Base-by-base conservation (phyloP, 2,113 vertebrate species). In the Gymnocephalus cernua region DNA sequence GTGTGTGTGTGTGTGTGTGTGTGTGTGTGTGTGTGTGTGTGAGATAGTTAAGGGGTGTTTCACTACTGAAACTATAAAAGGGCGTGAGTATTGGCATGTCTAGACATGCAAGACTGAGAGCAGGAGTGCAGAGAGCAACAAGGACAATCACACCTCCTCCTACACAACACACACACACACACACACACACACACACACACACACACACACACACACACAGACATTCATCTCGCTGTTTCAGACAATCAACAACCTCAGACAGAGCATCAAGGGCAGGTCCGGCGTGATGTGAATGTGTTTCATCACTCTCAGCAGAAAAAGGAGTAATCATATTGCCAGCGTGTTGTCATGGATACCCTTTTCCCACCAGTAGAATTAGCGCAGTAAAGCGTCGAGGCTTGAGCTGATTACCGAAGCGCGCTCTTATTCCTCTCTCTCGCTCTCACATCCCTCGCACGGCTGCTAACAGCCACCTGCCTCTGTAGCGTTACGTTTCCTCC, bases 331-430 rank as follows among this genome's bases (percentile, higher is more conserved):
- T 89, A 89, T 90, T 88, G 88, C 88, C 50, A 58, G 72, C 72
- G 63, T 77, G 93, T 94, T 94, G 93, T 91, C 93, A 94, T 93
- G 92, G 92, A 90, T 91, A 94, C 92, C 3, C 82, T 25, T 68
- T 81, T 83, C 90, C 83, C 80, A 70, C 69, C 35, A 25, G 79
- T 85, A 81, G 90, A 93, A 91, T 92, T 92, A 90, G 87, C 44
- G 79, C 90, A 77, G 87, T 85, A 88, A 92, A 87, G 84, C 72
- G 74, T 80, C 48, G 85, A 83, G 83, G 74, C 87, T 67, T 78
- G 88, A 81, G 88, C 81, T 88, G 86, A 93, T 91, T 89, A 85
- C 62, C 47, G 64, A 38, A 64, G 79, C 41, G 48, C 50, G 27
- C 73, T 71, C 59, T 84, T 82, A 62, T 74, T 65, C 67, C 77